Evolutionary conservation across 2,888 invertebrate species (phyloP).

Genomic region (Nomada flava): DNA sequence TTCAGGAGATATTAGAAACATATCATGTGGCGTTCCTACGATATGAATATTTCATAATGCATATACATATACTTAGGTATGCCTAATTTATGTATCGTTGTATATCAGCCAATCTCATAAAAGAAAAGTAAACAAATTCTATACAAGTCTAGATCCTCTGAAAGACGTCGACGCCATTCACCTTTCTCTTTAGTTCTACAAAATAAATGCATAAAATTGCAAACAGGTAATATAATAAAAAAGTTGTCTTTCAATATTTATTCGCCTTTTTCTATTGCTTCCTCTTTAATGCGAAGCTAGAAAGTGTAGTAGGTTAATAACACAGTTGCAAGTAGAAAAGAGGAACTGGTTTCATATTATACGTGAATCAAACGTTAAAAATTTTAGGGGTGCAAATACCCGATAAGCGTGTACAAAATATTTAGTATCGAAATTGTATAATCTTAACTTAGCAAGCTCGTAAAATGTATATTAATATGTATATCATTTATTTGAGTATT

Average conservation of each 20-base stretch:
- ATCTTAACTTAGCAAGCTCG: too few species aligned
- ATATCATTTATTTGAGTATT: neutral
- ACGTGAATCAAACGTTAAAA: neutral
- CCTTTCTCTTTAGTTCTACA: constrained; percentile 20
- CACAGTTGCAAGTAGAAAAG: neutral
- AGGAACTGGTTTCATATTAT: neutral
- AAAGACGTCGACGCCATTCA: neutral
- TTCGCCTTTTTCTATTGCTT: neutral
- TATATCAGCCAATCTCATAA: too few species aligned
- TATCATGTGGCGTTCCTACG: too few species aligned
- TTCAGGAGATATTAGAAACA: too few species aligned
- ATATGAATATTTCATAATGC: too few species aligned
- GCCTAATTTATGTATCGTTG: too few species aligned
- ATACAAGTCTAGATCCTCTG: neutral
- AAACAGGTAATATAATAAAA: neutral
- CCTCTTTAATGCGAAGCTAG: neutral
- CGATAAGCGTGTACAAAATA: too few species aligned
- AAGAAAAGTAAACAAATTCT: too few species aligned
- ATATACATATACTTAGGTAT: too few species aligned
- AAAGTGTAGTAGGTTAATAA: constrained; percentile 7
- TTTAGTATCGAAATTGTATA: too few species aligned
- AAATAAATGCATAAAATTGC: neutral
- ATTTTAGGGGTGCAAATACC: too few species aligned
- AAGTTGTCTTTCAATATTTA: neutral
- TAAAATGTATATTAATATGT: too few species aligned